phyloP scores from a whole-genome alignment of 92 coral and sea anemone species.

The Palythoa caribaeorum region DNA sequence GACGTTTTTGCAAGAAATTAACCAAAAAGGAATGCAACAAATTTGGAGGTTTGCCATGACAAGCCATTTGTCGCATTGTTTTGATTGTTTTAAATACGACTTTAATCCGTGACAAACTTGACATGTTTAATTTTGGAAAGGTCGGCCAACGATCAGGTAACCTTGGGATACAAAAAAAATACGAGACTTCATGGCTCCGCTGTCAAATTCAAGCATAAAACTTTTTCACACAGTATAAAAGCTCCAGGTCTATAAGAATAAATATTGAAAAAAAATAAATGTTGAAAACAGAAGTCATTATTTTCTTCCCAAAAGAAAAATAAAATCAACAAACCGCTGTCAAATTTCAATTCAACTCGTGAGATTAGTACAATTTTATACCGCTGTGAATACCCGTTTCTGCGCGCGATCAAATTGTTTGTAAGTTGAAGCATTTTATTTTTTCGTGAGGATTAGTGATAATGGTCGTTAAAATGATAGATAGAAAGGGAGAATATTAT shows the following conservation, averaged over 20 bases:
- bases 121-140: conserved; percentile 34
- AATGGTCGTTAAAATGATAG: neutral
- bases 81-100: neutral
- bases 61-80: neutral
- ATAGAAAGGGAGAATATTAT: neutral
- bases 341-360: neutral
- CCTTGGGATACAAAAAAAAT: neutral
- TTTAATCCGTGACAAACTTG: conserved; percentile 19
- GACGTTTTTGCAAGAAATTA: conserved; percentile 9
- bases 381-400: neutral
- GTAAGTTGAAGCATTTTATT: conserved; percentile 8
- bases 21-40: conserved; percentile 3
- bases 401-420: neutral
- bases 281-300: neutral
- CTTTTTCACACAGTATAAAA: neutral
- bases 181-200: conserved; percentile 32
- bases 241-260: neutral
- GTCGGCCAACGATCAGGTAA: neutral
- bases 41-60: conserved; percentile 29
- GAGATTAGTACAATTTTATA: neutral
- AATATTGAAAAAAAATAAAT: neutral
- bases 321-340: neutral
- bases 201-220: neutral
- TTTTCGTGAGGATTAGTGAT: neutral
- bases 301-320: neutral